Conservation (phyloP, 2,113 vertebrate genomes). For the Hemiprocne comata region DNA sequence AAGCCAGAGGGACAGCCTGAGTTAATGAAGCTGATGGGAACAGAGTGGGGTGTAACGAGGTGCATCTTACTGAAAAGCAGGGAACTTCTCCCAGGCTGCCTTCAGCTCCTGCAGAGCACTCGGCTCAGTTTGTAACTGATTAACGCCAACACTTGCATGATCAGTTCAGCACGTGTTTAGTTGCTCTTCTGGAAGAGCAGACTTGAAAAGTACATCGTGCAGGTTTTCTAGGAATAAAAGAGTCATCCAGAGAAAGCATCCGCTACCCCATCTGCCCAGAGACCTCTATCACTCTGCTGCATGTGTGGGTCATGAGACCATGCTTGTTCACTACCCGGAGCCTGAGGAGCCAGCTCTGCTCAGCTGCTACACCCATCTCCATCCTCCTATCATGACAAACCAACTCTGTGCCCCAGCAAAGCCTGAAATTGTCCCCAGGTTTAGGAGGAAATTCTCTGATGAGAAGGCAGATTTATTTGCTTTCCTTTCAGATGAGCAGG, state of each 20-base stretch:
- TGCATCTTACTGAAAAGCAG: neutral
- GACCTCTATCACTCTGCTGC: neutral
- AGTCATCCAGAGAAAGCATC: neutral
- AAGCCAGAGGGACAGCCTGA: neutral
- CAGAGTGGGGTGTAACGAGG: neutral
- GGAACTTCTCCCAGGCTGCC: neutral
- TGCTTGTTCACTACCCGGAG: neutral
- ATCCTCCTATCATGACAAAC: neutral
- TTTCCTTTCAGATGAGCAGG: neutral
- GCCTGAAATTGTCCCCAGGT: neutral
- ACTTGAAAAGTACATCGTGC: neutral
- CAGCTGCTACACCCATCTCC: neutral
- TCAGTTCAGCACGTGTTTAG: neutral
- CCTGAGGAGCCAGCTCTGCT: neutral
- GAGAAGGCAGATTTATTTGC: neutral
- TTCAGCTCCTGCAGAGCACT: neutral
- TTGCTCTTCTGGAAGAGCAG: neutral
- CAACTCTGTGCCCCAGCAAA: neutral
- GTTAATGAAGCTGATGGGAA: neutral
- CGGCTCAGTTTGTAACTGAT: neutral
- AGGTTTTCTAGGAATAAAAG: constrained; percentile 13
- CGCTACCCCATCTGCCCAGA: neutral
- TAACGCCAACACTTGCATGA: neutral
- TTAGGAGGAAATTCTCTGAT: neutral
- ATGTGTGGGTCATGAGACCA: neutral